phyloP scores from a whole-genome alignment of 2,113 vertebrate genomes.

The Myiozetetes cayanensis region DNA sequence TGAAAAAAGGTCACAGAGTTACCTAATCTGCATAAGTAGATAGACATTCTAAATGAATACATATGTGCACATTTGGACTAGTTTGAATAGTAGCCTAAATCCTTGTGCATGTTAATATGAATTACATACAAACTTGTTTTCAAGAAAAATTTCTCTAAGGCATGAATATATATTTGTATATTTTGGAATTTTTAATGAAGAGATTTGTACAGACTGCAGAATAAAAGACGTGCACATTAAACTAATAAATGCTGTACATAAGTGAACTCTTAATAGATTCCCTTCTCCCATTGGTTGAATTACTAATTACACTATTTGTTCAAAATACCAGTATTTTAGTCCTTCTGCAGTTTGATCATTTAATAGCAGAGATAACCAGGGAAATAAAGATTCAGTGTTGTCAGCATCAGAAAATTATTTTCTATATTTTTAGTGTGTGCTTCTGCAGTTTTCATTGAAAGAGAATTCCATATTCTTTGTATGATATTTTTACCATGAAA shows the following conservation, averaged over 20 bases:
- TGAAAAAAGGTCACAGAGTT: background rate
- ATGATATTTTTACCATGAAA: background rate
- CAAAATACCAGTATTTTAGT: background rate
- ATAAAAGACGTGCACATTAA: background rate
- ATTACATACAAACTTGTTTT: background rate
- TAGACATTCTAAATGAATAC: background rate
- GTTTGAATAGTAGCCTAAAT: background rate
- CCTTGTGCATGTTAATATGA: background rate
- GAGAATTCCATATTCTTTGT: background rate
- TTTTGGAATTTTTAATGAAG: background rate
- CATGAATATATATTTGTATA: background rate
- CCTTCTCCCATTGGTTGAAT: background rate
- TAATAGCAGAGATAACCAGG: background rate
- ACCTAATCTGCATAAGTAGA: background rate
- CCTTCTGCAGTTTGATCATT: background rate
- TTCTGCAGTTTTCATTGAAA: background rate
- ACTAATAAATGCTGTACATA: background rate
- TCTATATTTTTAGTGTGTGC: background rate
- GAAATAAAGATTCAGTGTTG: background rate
- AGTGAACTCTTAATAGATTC: background rate
- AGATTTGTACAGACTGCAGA: background rate
- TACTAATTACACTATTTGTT: background rate
- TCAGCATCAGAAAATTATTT: background rate
- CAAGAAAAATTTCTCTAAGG: background rate
- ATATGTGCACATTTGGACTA: background rate